These are phyloP conservation scores for Gonioctena quinquepunctata DNA, from an alignment of 1,140 invertebrate species.

Conservation along the genomic window DNA sequence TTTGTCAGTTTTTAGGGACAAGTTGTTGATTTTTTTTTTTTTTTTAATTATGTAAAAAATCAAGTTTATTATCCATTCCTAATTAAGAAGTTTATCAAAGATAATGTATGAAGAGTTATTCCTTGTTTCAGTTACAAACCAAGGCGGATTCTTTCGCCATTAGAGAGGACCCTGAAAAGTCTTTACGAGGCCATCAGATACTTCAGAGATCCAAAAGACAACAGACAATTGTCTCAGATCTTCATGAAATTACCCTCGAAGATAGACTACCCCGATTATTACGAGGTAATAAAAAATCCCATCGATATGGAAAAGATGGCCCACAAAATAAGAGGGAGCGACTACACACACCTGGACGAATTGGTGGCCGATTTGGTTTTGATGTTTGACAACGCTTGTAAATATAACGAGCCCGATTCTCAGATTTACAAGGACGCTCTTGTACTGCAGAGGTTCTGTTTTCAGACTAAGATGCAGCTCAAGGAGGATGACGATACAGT, in stretches of 20 bases:
- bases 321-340: conserved; percentile 78
- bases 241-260: conserved; percentile 95
- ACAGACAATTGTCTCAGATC: conserved; percentile 82
- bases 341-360: conserved; percentile 87
- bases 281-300: conserved; percentile 96
- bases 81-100: neutral
- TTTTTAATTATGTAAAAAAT: neutral
- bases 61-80: neutral
- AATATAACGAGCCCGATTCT: conserved; percentile 99
- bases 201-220: conserved; percentile 83
- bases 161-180: conserved; percentile 80
- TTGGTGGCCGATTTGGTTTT: conserved; percentile 90
- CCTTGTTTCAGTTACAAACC: conserved; percentile 47
- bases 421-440: conserved; percentile 98
- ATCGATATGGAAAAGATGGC: conserved; percentile 97
- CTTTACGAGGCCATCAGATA: conserved; percentile 89
- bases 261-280: conserved; percentile 95
- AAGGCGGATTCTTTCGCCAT: conserved; percentile 61
- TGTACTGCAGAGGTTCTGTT: conserved; percentile 85
- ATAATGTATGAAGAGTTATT: no score
- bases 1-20: no score
- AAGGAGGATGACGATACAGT: conserved; percentile 84
- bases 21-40: conserved; percentile 5
- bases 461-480: conserved; percentile 90
- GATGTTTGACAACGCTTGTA: conserved; percentile 99